A percentile compares a stretch with the other conserved stretches of the same genome.
These are phyloP conservation scores for Mesorhabditis sp. DNA, from an alignment of 2,888 invertebrate genomes.

Conservation along the genomic window DNA sequence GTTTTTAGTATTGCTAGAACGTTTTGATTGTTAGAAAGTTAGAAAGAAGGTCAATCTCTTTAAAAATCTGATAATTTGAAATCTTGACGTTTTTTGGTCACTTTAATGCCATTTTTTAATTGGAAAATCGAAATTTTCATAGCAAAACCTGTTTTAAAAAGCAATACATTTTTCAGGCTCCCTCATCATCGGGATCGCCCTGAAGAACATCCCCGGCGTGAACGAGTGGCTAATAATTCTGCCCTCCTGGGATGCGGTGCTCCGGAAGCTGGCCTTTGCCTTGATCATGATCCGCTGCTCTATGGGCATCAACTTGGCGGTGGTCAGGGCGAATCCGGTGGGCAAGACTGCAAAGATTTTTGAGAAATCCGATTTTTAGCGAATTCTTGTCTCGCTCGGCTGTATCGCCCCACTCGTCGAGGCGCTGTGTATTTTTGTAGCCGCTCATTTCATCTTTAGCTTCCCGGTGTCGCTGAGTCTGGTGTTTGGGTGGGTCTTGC, in stretches of 20 bases:
- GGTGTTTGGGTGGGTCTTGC: conserved; percentile 13
- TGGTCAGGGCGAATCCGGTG: conserved; percentile 13
- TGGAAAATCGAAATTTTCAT: no score
- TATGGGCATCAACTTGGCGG: conserved; percentile 12
- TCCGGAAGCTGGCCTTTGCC: conserved; percentile 16
- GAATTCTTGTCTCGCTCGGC: conserved; percentile 12
- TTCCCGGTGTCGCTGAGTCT: conserved; percentile 11
- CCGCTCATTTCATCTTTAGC: conserved; percentile 14
- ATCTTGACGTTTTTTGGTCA: no score
- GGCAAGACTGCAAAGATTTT: neutral
- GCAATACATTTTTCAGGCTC: conserved; percentile 5
- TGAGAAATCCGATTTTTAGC: conserved; percentile 8
- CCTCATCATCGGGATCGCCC: conserved; percentile 14
- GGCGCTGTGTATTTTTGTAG: conserved; percentile 12
- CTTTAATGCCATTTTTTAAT: no score
- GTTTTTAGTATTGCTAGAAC: no score
- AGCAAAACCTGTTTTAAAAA: no score
- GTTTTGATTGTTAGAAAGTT: no score
- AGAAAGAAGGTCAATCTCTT: no score
- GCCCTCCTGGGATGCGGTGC: conserved; percentile 13
- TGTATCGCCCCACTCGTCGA: conserved; percentile 11
- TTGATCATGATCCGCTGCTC: conserved; percentile 18
- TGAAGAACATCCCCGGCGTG: conserved; percentile 11
- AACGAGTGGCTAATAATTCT: conserved; percentile 13
- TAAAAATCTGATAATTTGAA: no score